A percentile compares a stretch with the other conserved stretches of the same genome.
Conservation (phyloP, 2,797 vertebrate genomes). For the Clarias platycephalus region DNA sequence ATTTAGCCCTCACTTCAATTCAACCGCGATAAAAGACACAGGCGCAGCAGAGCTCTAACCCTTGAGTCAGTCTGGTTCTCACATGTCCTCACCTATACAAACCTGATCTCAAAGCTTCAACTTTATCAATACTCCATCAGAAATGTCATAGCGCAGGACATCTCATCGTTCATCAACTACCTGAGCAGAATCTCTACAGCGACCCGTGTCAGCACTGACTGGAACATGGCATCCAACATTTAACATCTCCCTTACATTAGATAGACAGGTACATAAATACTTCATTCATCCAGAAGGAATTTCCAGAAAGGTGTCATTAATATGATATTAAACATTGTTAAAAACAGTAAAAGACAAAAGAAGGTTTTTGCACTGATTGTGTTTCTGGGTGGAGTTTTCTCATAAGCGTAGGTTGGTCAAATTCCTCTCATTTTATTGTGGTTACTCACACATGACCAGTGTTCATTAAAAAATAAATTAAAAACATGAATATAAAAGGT, state of each 20-base stretch:
- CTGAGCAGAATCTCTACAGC: background rate
- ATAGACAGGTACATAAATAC: too few species aligned
- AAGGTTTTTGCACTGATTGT: background rate
- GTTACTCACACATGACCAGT: background rate
- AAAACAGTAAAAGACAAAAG: background rate
- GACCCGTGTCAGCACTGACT: background rate
- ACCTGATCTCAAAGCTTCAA: too few species aligned
- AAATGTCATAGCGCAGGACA: background rate
- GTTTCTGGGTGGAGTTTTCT: background rate
- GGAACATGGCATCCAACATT: background rate
- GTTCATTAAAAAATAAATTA: background rate
- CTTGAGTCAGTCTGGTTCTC: background rate
- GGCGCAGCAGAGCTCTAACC: background rate
- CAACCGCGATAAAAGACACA: background rate
- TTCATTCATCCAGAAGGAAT: too few species aligned
- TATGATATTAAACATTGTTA: background rate
- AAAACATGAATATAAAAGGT: background rate
- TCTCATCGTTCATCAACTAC: background rate
- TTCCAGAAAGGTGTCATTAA: background rate
- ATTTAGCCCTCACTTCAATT: background rate
- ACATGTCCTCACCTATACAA: background rate
- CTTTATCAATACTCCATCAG: too few species aligned
- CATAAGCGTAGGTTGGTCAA: background rate
- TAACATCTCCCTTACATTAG: background rate
- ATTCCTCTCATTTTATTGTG: background rate